These are phyloP conservation scores for Drosophila atroscutellata DNA, from an alignment of 2,888 invertebrate species.

Conservation along the genomic window DNA sequence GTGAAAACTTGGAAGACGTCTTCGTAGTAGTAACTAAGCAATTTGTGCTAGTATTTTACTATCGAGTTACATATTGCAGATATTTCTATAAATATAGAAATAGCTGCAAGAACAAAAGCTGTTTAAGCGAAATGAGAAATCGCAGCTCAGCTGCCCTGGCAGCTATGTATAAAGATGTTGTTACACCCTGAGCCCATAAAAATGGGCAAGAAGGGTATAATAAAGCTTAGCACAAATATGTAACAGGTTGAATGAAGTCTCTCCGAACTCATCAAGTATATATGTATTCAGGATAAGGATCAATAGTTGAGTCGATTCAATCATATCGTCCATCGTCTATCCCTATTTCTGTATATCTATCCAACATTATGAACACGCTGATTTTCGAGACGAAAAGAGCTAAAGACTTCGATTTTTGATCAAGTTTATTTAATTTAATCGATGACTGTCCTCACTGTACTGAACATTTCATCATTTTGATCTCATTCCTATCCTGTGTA, in stretches of 20 bases:
- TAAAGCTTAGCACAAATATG: neutral
- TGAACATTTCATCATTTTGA: neutral
- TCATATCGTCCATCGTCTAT: too few relatives aligned
- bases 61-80: slow-evolving; percentile 29
- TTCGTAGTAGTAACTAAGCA: neutral
- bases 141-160: slow-evolving; percentile 53
- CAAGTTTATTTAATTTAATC: neutral
- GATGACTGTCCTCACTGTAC: too few relatives aligned
- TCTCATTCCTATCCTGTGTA: neutral
- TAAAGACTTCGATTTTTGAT: neutral
- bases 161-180: slow-evolving; percentile 48
- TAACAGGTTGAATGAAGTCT: neutral
- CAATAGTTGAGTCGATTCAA: too few relatives aligned
- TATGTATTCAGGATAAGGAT: neutral
- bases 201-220: neutral
- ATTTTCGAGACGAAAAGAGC: accelerated
- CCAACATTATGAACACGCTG: too few relatives aligned
- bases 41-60: slow-evolving; percentile 32
- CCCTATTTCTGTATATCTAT: too few relatives aligned
- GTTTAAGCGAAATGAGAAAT: neutral
- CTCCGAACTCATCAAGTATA: neutral
- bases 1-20: slow-evolving; percentile 10
- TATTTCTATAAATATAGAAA: slow-evolving; percentile 2
- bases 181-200: neutral
- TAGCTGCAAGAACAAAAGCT: slow-evolving; percentile 11